Percentiles rank a stretch among this genome's conserved stretches.
phyloP scores from a whole-genome alignment of 2,888 invertebrate species.

The Philonicus albiceps region DNA sequence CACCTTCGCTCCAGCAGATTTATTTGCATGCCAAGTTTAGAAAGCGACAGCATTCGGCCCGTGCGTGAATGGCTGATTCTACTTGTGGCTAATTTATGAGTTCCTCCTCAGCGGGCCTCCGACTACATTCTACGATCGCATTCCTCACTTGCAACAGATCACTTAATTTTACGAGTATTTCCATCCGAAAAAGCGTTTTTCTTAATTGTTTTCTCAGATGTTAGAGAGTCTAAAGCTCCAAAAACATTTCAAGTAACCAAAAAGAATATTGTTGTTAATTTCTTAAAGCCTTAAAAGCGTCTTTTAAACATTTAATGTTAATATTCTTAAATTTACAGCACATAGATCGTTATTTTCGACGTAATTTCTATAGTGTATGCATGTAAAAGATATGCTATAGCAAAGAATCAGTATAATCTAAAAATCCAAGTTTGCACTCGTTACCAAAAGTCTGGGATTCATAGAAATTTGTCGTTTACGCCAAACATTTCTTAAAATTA shows the following conservation, averaged over 20 bases:
- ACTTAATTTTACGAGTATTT: background rate
- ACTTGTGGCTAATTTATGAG: background rate
- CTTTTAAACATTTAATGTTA: too few species aligned
- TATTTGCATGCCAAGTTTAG: background rate
- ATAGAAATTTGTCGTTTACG: too few species aligned
- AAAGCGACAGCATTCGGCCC: background rate
- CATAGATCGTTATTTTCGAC: too few species aligned
- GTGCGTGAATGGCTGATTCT: background rate
- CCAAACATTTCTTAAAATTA: too few species aligned
- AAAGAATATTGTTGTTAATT: too few species aligned
- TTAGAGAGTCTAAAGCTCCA: background rate
- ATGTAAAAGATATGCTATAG: too few species aligned
- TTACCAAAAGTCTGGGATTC: too few species aligned
- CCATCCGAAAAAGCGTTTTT: background rate
- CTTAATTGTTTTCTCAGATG: background rate
- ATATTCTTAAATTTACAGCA: too few species aligned
- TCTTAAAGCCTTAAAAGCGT: too few species aligned
- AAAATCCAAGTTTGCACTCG: too few species aligned
- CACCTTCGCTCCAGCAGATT: background rate
- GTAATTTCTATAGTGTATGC: too few species aligned
- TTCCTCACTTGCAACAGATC: background rate
- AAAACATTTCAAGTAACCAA: background rate
- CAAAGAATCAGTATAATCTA: too few species aligned
- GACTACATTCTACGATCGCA: background rate
- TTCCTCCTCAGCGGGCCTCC: background rate